phyloP scores from a whole-genome alignment of 2,797 vertebrate species.

The Saxicola maurus region DNA sequence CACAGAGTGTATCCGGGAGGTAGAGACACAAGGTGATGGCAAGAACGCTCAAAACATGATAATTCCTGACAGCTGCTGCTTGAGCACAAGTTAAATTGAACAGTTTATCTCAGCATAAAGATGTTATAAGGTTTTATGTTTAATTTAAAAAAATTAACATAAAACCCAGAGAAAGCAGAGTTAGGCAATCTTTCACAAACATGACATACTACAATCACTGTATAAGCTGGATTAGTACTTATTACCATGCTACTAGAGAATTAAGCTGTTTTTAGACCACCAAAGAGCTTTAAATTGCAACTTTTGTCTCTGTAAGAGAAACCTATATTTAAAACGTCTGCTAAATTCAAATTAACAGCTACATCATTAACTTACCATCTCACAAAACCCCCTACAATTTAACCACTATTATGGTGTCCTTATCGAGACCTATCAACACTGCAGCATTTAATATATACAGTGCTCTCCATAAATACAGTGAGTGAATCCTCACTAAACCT shows the following conservation, averaged over 20 bases:
- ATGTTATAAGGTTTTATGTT: slow-evolving; percentile 79
- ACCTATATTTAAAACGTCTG: slow-evolving; percentile 78
- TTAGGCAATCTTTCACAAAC: slow-evolving; percentile 78
- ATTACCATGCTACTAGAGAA: slow-evolving; percentile 77
- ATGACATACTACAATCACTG: slow-evolving; percentile 78
- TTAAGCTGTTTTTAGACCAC: slow-evolving; percentile 81
- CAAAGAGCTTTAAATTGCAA: slow-evolving; percentile 80
- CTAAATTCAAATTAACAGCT: slow-evolving; percentile 76
- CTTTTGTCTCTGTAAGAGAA: slow-evolving; percentile 80
- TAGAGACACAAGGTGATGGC: slow-evolving; percentile 72
- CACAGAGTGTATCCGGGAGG: slow-evolving; percentile 63
- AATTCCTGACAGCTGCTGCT: slow-evolving; percentile 79
- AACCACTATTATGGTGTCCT: slow-evolving; percentile 56
- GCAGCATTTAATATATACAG: background rate
- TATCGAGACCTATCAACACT: slow-evolving; percentile 47
- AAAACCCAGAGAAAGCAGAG: slow-evolving; percentile 76
- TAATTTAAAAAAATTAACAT: slow-evolving; percentile 81
- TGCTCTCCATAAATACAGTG: background rate
- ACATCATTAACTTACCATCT: slow-evolving; percentile 73
- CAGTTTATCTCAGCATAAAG: slow-evolving; percentile 78
- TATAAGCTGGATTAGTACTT: slow-evolving; percentile 80
- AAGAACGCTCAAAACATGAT: slow-evolving; percentile 70
- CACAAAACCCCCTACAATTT: slow-evolving; percentile 32
- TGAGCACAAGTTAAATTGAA: slow-evolving; percentile 77
- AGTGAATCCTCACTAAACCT: background rate